Conservation (phyloP, 1,140 invertebrate genomes). For the Holcopasites calliopsidis region DNA sequence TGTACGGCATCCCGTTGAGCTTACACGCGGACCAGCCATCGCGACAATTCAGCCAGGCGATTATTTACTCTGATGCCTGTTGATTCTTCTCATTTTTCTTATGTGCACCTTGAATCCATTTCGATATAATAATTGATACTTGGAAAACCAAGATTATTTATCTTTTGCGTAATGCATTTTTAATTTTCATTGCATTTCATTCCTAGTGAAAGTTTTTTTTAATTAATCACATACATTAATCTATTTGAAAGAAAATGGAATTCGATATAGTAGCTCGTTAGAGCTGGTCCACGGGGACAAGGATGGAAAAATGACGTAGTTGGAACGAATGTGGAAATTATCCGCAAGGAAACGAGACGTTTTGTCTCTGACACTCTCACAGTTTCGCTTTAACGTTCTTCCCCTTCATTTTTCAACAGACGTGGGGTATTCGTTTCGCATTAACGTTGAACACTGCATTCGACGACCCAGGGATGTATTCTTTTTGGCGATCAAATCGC, state of each 20-base stretch:
- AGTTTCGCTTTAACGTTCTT: slow-evolving; percentile 24
- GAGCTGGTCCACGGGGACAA: not conserved
- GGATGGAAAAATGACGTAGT: slow-evolving; percentile 44
- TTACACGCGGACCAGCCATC: slow-evolving; percentile 62
- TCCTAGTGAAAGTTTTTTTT: too few species aligned
- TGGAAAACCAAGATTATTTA: too few species aligned
- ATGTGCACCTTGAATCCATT: not conserved
- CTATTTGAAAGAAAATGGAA: not conserved
- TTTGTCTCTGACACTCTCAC: slow-evolving; percentile 61
- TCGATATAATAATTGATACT: too few species aligned
- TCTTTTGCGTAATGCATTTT: too few species aligned
- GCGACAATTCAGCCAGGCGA: slow-evolving; percentile 46
- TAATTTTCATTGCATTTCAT: not conserved
- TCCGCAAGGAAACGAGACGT: slow-evolving; percentile 41
- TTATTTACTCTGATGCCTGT: slow-evolving; percentile 29
- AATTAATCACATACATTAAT: too few species aligned
- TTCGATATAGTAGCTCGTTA: slow-evolving; percentile 23
- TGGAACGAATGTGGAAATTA: slow-evolving; percentile 59
- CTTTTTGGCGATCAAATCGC: not conserved
- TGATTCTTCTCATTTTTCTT: slow-evolving; percentile 43
- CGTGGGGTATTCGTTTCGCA: slow-evolving; percentile 51
- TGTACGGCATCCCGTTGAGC: slow-evolving; percentile 56
- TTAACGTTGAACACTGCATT: slow-evolving; percentile 2
- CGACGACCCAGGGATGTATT: too few species aligned
- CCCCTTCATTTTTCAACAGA: slow-evolving; percentile 45